These are phyloP conservation scores for Apteryx owenii DNA, from an alignment of 2,113 vertebrate genomes.

Conservation along the genomic window DNA sequence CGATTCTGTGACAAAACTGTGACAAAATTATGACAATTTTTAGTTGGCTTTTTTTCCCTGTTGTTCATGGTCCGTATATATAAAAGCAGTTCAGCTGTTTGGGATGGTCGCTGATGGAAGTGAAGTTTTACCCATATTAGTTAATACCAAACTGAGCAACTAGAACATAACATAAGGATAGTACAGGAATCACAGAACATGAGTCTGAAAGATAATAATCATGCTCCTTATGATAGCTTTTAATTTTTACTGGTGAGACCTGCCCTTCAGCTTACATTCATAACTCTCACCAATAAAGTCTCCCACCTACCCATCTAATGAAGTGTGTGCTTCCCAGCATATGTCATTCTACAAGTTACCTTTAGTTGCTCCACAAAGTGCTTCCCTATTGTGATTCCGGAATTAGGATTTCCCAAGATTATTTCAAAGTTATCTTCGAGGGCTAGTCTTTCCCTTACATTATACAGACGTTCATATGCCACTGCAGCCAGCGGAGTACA, in stretches of 20 bases:
- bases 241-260: background rate
- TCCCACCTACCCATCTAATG: background rate
- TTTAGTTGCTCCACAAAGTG: slow-evolving; percentile 91
- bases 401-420: slow-evolving; percentile 87
- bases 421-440: slow-evolving; percentile 94
- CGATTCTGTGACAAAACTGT: background rate
- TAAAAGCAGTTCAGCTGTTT: background rate
- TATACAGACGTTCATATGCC: slow-evolving; percentile 89
- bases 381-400: slow-evolving; percentile 85
- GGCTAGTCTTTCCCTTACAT: slow-evolving; percentile 88
- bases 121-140: background rate
- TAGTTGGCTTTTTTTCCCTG: background rate
- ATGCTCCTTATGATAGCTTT: background rate
- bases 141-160: background rate
- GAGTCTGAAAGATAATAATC: background rate
- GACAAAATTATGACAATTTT: background rate
- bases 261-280: background rate
- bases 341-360: slow-evolving; percentile 72
- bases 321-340: background rate
- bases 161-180: background rate
- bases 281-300: background rate
- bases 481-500: slow-evolving; percentile 88
- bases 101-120: background rate
- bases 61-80: background rate
- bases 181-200: background rate